Evolutionary conservation across 2,797 vertebrate species (phyloP).

Genomic region (Ctenochaetus hawaiiensis): DNA sequence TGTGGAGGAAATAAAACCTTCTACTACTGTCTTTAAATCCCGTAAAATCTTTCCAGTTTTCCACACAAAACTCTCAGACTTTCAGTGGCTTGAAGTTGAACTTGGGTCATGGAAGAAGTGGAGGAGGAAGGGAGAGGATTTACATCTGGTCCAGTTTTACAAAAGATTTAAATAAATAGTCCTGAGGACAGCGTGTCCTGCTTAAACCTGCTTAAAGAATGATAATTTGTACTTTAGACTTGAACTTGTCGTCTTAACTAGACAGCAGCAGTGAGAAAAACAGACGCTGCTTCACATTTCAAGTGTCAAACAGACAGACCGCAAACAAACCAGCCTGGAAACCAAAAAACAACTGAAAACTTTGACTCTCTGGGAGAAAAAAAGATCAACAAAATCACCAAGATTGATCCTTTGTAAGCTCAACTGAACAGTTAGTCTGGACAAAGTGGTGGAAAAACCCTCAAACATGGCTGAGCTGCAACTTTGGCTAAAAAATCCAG

Average conservation of each 20-base stretch:
- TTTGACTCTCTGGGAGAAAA: no score
- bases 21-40: not conserved
- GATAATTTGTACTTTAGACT: not conserved
- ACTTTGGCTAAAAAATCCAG: no score
- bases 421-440: no score
- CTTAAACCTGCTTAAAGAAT: not conserved
- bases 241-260: not conserved
- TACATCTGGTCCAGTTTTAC: constrained; percentile 15
- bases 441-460: no score
- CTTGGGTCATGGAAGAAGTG: not conserved
- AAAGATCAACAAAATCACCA: no score
- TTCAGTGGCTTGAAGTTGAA: not conserved
- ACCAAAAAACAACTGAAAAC: not conserved
- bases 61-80: not conserved
- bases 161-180: not conserved
- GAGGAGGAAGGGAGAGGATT: not conserved
- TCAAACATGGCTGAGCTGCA: no score
- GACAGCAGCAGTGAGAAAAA: not conserved
- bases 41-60: not conserved
- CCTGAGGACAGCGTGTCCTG: no score
- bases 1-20: not conserved
- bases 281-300: not conserved
- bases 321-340: not conserved
- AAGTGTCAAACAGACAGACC: not conserved
- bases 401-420: no score